Base-by-base conservation (phyloP, 2,797 vertebrate genomes). In the Notolabrus celidotus region DNA sequence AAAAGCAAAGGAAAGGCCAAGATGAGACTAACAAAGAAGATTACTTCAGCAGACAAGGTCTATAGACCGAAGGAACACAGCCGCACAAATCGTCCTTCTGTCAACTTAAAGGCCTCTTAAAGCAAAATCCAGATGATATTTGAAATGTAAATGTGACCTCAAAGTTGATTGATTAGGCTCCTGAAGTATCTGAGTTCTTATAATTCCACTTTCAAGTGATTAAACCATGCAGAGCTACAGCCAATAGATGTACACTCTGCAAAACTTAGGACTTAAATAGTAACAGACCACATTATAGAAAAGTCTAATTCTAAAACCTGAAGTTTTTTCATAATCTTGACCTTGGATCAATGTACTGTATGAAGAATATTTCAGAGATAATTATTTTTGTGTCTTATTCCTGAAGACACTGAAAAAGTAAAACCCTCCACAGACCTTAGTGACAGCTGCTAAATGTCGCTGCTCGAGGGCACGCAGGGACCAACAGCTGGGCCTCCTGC, bases 401-500 rank as follows among this genome's bases (percentile, higher is more conserved):
- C 53, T 31, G 4, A 59, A 53, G 7, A 75, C 9, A 49, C 38
- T 3, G 4, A 31, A 25, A 52, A 19, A 6, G 1, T 4, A 2
- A 51, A 54, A 64, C 41, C n/a, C 11, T 10, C 22, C 45, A 55
- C 56, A 15, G 14, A 55, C 55, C 34, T 52, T 47, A 71, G 61
- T 76, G 69, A 82, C 83, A 85, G 77, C 59, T 85, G 71, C 52
- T 74, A 58, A 79, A 86, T 88, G 82, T 72, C 83, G 74, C n/a
- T 10, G 63, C 64, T 66, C 2, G 49, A n/a, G 70, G 74, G 52
- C 60, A 56, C 57, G 5, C 39, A 59, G 56, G 41, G 76, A 71
- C 67, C 62, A 82, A 79, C 88, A 87, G 86, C 85, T 86, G 89
- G 83, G 84, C 76, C 75, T 67, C 74, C 56, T 45, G 79, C 83